phyloP scores from a whole-genome alignment of 2,113 vertebrate genomes.

The Ammodytes marinus region DNA sequence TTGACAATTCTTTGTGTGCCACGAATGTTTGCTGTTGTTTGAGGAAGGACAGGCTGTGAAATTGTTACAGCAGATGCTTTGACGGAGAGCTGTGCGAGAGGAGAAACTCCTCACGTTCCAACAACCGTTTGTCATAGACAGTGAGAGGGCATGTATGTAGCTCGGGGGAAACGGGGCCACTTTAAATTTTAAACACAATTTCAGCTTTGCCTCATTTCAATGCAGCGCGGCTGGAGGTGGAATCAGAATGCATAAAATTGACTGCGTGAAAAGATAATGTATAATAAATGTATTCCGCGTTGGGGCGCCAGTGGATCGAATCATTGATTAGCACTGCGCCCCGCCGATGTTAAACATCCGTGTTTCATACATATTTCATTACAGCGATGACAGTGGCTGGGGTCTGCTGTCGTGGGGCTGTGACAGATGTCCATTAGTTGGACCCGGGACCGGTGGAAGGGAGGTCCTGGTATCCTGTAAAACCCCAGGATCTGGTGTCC shows the following conservation, averaged over 20 bases:
- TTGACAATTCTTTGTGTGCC: constrained; percentile 57
- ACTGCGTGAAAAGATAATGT: constrained; percentile 78
- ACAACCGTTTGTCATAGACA: constrained; percentile 50
- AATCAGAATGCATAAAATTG: constrained; percentile 80
- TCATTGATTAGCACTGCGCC: constrained; percentile 77
- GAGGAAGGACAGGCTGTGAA: constrained; percentile 38
- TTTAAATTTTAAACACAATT: constrained; percentile 80
- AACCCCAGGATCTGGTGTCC: constrained; percentile 69
- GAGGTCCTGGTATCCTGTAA: constrained; percentile 74
- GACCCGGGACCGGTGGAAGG: constrained; percentile 64
- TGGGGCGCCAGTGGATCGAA: constrained; percentile 72
- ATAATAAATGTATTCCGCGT: constrained; percentile 78
- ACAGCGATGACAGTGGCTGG: constrained; percentile 62
- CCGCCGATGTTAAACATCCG: constrained; percentile 71
- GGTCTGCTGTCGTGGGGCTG: constrained; percentile 76
- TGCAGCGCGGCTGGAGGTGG: constrained; percentile 64
- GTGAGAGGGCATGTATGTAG: constrained; percentile 66
- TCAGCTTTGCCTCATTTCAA: constrained; percentile 74
- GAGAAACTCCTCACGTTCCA: constrained; percentile 63
- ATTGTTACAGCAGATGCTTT: constrained; percentile 35
- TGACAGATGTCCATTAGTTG: constrained; percentile 87
- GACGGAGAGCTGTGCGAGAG: neutral
- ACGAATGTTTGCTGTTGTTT: constrained; percentile 60
- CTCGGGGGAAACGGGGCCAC: constrained; percentile 67
- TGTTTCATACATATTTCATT: constrained; percentile 87